Conservation (phyloP, 2,797 vertebrate species). For the Halcyon leucocephala region DNA sequence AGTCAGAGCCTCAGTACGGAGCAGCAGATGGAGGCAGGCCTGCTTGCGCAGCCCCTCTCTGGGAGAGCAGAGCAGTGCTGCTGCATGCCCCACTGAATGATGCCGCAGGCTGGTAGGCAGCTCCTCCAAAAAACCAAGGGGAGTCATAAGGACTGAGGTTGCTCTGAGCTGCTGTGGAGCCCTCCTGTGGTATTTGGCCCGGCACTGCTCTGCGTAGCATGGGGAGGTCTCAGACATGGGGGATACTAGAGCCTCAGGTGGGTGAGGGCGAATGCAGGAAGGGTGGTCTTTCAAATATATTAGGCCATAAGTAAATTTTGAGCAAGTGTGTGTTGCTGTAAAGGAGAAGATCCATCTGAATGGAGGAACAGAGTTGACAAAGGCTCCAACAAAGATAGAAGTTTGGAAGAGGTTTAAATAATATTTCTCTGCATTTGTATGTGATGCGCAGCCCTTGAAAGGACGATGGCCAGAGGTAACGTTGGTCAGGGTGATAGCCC, state of each 20-base stretch:
- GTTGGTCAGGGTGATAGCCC: not conserved
- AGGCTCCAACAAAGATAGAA: not conserved
- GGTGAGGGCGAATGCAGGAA: not conserved
- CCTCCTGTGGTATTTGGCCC: not conserved
- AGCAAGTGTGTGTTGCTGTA: not conserved
- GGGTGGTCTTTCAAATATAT: not conserved
- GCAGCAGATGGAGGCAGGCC: not conserved
- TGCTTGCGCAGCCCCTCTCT: not conserved
- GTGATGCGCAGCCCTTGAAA: not conserved
- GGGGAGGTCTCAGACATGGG: rapidly evolving
- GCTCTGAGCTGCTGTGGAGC: not conserved
- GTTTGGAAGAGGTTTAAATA: not conserved
- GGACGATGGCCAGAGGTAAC: not conserved
- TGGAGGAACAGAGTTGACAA: not conserved
- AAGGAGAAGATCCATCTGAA: not conserved
- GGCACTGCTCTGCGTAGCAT: rapidly evolving
- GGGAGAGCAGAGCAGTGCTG: not conserved
- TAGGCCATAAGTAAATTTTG: not conserved
- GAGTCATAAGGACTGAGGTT: rapidly evolving
- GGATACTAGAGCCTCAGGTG: not conserved
- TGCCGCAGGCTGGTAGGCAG: not conserved
- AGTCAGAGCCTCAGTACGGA: not conserved
- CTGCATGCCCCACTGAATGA: rapidly evolving
- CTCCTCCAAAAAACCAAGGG: not conserved
- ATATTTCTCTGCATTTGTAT: not conserved